Conservation (phyloP, 2,797 vertebrate species). For the Poliocrania exsul region DNA sequence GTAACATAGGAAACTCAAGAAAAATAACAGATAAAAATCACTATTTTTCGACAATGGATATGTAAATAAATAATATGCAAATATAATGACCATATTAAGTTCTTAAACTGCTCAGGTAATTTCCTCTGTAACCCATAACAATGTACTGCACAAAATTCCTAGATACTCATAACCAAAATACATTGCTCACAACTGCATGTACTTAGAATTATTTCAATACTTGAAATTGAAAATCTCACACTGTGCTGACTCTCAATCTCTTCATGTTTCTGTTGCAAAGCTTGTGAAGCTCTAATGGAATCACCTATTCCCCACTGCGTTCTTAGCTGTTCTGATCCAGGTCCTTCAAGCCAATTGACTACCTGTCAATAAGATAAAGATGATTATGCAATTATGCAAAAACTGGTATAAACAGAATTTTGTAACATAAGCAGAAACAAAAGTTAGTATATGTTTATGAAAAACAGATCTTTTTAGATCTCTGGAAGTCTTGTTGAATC, state of each 20-base stretch:
- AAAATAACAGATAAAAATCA: neutral
- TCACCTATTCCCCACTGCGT: slow-evolving; percentile 96
- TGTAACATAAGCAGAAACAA: neutral
- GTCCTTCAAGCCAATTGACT: slow-evolving; percentile 98
- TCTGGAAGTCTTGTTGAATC: neutral
- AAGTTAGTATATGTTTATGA: neutral
- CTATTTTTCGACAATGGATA: neutral
- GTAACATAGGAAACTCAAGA: neutral
- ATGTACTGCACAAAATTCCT: neutral
- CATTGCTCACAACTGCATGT: neutral
- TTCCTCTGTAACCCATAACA: neutral
- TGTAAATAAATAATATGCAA: neutral
- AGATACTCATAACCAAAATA: neutral
- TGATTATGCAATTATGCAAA: neutral
- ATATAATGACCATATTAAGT: neutral
- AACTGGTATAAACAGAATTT: neutral
- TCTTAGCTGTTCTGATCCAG: slow-evolving; percentile 93
- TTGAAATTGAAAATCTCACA: slow-evolving; percentile 79
- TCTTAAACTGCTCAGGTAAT: neutral
- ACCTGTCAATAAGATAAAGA: slow-evolving; percentile 80
- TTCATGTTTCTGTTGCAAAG: slow-evolving; percentile 96
- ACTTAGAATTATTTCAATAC: neutral
- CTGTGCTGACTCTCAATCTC: slow-evolving; percentile 99
- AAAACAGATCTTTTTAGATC: neutral
- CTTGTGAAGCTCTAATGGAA: slow-evolving; percentile 94